These are phyloP conservation scores for Molanna angustata DNA, from an alignment of 2,888 invertebrate species.

Conservation along the genomic window DNA sequence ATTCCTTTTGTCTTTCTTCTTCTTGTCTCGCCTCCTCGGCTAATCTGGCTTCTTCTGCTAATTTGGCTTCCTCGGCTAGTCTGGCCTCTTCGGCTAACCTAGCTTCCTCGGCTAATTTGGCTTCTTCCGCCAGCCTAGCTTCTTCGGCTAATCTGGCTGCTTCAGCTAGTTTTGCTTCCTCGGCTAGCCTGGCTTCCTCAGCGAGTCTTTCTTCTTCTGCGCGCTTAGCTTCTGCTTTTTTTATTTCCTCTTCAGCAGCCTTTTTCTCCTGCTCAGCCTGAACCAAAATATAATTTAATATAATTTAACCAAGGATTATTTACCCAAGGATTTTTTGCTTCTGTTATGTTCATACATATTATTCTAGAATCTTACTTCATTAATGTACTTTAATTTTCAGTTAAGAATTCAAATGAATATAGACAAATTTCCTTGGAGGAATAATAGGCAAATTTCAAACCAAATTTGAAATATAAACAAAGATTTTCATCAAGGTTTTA, in stretches of 20 bases:
- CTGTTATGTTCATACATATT: too few relatives aligned
- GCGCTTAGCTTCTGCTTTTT: slow-evolving; percentile 49
- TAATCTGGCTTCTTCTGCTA: slow-evolving; percentile 47
- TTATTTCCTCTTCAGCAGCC: slow-evolving; percentile 38
- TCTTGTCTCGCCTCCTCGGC: slow-evolving; percentile 47
- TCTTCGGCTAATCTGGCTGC: slow-evolving; percentile 51
- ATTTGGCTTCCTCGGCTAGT: slow-evolving; percentile 48
- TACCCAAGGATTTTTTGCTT: too few relatives aligned
- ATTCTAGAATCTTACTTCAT: too few relatives aligned
- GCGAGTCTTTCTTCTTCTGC: slow-evolving; percentile 47
- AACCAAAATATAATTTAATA: not conserved
- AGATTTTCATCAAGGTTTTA: too few relatives aligned
- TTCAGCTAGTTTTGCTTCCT: slow-evolving; percentile 48
- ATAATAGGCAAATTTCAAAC: too few relatives aligned
- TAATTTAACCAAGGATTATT: too few relatives aligned
- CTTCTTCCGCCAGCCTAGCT: slow-evolving; percentile 44
- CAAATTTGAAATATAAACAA: too few relatives aligned
- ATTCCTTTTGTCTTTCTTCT: slow-evolving; percentile 51
- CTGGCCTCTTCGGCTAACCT: slow-evolving; percentile 44
- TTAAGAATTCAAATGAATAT: too few relatives aligned
- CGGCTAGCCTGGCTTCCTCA: slow-evolving; percentile 46
- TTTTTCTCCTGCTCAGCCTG: slow-evolving; percentile 32
- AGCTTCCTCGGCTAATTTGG: slow-evolving; percentile 45
- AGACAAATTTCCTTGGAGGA: too few relatives aligned
- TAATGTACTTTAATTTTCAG: too few relatives aligned